Evolutionary conservation across 2,797 vertebrate species (phyloP).

Genomic region (Trichosurus vulpecula): DNA sequence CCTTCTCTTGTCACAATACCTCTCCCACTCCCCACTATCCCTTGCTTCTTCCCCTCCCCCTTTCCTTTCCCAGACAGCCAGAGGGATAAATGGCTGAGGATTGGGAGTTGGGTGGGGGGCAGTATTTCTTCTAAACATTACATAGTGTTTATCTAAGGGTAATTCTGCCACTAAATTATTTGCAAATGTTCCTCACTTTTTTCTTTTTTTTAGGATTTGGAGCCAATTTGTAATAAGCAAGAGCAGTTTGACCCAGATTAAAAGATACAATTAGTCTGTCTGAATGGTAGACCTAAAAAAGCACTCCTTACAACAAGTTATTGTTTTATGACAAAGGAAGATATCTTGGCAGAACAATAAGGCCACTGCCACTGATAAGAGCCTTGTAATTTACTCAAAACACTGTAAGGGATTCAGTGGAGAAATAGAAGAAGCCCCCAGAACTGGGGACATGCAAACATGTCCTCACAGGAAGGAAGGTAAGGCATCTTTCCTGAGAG

Average conservation of each 20-base stretch:
- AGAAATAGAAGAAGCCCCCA: constrained; percentile 57
- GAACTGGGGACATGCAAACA: background rate
- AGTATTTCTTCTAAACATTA: constrained; percentile 60
- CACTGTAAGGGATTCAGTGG: constrained; percentile 49
- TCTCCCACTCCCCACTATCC: background rate
- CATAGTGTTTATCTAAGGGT: constrained; percentile 77
- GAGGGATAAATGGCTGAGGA: constrained; percentile 31
- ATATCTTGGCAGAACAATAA: constrained; percentile 86
- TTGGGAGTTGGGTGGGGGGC: constrained; percentile 23
- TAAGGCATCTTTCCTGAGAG: background rate
- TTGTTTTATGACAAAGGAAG: constrained; percentile 87
- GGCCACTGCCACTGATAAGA: constrained; percentile 78
- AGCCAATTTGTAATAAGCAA: constrained; percentile 87
- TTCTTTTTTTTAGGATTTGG: constrained; percentile 70
- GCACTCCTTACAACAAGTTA: constrained; percentile 87
- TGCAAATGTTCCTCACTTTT: constrained; percentile 81
- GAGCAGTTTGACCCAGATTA: constrained; percentile 90
- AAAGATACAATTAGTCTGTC: constrained; percentile 90
- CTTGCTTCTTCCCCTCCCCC: background rate
- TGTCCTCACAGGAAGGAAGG: background rate
- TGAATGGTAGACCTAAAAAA: constrained; percentile 87
- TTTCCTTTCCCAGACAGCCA: background rate
- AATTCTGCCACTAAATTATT: constrained; percentile 83
- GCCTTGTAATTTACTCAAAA: constrained; percentile 85
- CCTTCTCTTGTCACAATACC: background rate